Conservation (phyloP, 2,113 vertebrate species). For the Lates calcarifer region DNA sequence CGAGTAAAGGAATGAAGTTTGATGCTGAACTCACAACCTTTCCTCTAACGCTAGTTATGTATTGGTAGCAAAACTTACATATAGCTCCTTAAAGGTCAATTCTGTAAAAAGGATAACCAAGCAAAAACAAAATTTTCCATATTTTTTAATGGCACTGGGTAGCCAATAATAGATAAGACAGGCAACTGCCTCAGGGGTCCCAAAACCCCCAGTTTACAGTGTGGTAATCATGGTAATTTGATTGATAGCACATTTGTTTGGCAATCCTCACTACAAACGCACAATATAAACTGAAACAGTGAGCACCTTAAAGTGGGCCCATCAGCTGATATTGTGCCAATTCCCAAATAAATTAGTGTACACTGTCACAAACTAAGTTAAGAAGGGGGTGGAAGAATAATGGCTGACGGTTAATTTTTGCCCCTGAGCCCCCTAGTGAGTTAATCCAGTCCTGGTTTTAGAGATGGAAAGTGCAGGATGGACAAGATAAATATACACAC, state of each 20-base stretch:
- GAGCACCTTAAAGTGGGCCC: neutral
- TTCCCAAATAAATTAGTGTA: neutral
- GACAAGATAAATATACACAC: slow-evolving; percentile 21
- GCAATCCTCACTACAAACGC: neutral
- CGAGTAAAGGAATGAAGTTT: too few species aligned
- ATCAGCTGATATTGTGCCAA: neutral
- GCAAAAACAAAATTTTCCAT: neutral
- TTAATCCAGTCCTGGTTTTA: slow-evolving; percentile 16
- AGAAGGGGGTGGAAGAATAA: neutral
- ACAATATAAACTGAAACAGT: neutral
- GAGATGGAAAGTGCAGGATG: slow-evolving; percentile 2
- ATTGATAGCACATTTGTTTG: slow-evolving; percentile 2
- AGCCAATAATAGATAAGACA: neutral
- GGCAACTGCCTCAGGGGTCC: neutral
- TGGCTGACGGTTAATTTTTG: neutral
- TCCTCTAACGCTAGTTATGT: too few species aligned
- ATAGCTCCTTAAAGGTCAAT: too few species aligned
- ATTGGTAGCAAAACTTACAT: too few species aligned
- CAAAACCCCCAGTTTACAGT: neutral
- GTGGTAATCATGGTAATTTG: neutral
- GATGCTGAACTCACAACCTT: too few species aligned
- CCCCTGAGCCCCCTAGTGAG: too few species aligned
- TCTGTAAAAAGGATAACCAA: neutral
- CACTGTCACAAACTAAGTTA: neutral
- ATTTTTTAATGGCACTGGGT: neutral